Base-by-base conservation (phyloP, 2,888 invertebrate species). In the Heteromyza rotundicornis region DNA sequence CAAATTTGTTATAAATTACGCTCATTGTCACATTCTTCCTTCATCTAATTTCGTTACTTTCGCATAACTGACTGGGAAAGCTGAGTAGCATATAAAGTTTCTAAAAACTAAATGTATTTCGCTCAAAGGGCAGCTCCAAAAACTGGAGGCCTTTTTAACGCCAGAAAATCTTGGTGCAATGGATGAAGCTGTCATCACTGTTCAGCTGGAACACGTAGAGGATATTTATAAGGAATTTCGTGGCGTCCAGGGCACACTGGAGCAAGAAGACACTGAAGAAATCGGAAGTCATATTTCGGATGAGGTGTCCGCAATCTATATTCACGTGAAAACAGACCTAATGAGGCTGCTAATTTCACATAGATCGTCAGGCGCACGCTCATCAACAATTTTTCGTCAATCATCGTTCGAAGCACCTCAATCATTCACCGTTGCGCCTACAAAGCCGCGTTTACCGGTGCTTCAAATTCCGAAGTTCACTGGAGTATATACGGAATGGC, bases 401-500 rank as follows among this genome's bases (percentile, higher is more conserved):
- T 53, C 53, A 12, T 27, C 35, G 32, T 12, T 59, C n/a, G 53
- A 54, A 35, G 54, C 53, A 22, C 10, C 35, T 12, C 55, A 55
- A 16, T 27, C 47, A n/a, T 8, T 32, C 5, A 32, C 10, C 5
- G 10, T 32, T 32, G 32, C 32, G 27, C 61, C 14, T 35, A 36
- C 16, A 12, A 59, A 59, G 2, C 51, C 53, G 12, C 57, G 60
- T 1, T 50, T 65, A 2, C 66, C 64, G 12, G 23, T 55, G 7
- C 49, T 66, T 16, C 50, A 61, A 53, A 49, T 64, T 1, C 63
- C 64, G 16, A 40, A 35, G n/a, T 66, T 66, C 40, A 50, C 22
- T 10, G 63, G 57, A 51, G 52, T 2, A 14, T 64, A 63, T 35
- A 57, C 60, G 1, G 58, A 62, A 0, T 64, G 65, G 65, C 62